Conservation (phyloP, 1,140 invertebrate genomes). For the Drosophila bipectinata region DNA sequence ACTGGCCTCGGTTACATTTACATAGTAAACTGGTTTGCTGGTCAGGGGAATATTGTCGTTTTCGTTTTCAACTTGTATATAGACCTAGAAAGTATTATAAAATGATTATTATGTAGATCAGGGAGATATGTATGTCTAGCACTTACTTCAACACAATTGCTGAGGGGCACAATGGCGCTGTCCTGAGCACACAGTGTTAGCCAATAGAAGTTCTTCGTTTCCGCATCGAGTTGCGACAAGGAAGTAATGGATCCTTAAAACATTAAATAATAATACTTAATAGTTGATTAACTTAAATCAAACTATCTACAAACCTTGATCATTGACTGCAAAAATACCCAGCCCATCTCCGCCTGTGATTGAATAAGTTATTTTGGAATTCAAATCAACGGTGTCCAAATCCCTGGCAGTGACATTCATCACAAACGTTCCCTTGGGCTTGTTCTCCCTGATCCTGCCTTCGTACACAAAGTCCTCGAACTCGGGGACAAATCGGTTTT, state of each 20-base stretch:
- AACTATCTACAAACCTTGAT: slow-evolving; percentile 88
- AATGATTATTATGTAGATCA: not conserved
- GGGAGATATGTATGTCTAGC: not conserved
- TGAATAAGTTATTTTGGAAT: slow-evolving; percentile 93
- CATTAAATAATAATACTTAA: not conserved
- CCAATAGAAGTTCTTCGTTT: slow-evolving; percentile 95
- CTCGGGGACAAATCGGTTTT: slow-evolving; percentile 92
- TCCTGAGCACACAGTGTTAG: slow-evolving; percentile 96
- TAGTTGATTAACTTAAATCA: not conserved
- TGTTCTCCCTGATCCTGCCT: slow-evolving; percentile 90
- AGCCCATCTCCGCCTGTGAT: slow-evolving; percentile 95
- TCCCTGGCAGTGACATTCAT: slow-evolving; percentile 92
- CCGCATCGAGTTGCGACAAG: slow-evolving; percentile 92
- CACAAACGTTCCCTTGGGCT: slow-evolving; percentile 89
- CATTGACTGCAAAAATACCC: slow-evolving; percentile 95
- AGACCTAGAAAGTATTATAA: slow-evolving; percentile 88
- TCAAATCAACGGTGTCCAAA: slow-evolving; percentile 90
- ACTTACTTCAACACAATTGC: slow-evolving; percentile 91
- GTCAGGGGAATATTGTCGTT: slow-evolving; percentile 98
- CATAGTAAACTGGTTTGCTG: slow-evolving; percentile 93
- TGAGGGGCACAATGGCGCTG: slow-evolving; percentile 93
- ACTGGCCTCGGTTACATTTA: slow-evolving; percentile 93
- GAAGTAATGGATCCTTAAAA: slow-evolving; percentile 93
- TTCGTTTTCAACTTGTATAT: slow-evolving; percentile 93
- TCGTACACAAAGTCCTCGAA: slow-evolving; percentile 93